These are phyloP conservation scores for Syngnathus rostellatus DNA, from an alignment of 2,797 vertebrate genomes.

Conservation along the genomic window DNA sequence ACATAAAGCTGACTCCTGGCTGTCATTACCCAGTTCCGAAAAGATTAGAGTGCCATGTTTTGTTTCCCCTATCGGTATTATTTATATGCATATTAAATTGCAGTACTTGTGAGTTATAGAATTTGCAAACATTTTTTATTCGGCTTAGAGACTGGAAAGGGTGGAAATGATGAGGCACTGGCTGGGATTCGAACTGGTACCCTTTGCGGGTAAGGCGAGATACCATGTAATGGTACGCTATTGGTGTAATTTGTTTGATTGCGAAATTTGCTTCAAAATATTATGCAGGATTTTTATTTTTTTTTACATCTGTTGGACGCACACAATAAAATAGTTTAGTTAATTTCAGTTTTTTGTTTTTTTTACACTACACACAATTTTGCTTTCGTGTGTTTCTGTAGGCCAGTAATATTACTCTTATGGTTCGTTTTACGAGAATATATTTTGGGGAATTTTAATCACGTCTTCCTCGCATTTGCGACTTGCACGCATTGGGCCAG, in stretches of 20 bases:
- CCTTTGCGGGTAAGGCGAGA: no score
- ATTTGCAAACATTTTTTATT: no score
- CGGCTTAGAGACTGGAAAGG: no score
- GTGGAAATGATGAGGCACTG: no score
- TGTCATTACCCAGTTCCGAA: conserved; percentile 14
- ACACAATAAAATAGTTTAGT: neutral
- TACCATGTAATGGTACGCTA: no score
- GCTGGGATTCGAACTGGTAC: no score
- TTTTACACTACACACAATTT: neutral
- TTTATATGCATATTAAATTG: no score
- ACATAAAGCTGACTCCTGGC: conserved; percentile 35
- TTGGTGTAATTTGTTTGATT: no score
- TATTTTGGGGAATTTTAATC: neutral
- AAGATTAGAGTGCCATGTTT: no score
- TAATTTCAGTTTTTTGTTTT: neutral
- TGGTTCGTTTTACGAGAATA: neutral
- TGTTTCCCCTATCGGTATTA: conserved; percentile 4
- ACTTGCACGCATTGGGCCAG: neutral
- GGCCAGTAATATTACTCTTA: neutral
- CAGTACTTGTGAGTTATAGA: no score
- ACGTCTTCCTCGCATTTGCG: neutral
- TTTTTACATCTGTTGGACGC: no score
- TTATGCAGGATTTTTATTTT: neutral
- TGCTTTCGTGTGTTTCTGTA: neutral
- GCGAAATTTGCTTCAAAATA: no score